Percentiles rank a stretch among this genome's conserved stretches.
Conservation (phyloP, 1,140 invertebrate species). For the Drosophila sechellia region DNA sequence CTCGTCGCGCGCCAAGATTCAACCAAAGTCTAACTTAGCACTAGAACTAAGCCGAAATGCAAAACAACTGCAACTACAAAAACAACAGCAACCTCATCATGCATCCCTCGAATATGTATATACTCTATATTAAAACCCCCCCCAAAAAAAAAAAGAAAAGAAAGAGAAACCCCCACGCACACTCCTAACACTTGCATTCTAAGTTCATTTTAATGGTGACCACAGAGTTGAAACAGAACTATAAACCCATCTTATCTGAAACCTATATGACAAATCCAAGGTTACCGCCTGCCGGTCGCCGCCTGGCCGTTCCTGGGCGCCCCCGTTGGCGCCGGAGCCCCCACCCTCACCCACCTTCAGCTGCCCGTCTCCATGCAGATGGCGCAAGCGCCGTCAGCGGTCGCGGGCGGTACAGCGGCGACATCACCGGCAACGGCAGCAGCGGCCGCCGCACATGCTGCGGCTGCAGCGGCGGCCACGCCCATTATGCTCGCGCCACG, state of each 20-base stretch:
- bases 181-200: constrained; percentile 34
- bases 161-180: constrained; percentile 18
- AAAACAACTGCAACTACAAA: constrained; percentile 20
- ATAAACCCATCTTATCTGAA: constrained; percentile 25
- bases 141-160: constrained; percentile 7
- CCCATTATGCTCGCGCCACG: constrained; percentile 83
- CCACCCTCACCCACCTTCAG: constrained; percentile 85
- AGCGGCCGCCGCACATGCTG: constrained; percentile 81
- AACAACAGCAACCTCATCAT: constrained; percentile 55
- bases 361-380: constrained; percentile 52
- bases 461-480: constrained; percentile 85
- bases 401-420: constrained; percentile 19
- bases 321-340: constrained; percentile 82
- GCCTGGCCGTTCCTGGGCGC: constrained; percentile 85
- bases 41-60: constrained; percentile 68
- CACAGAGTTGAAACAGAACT: constrained; percentile 7
- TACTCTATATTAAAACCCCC: constrained; percentile 29
- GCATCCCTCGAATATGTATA: constrained; percentile 72
- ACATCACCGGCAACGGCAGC: constrained; percentile 79
- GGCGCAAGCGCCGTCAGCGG: constrained; percentile 84
- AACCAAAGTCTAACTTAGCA: constrained; percentile 68
- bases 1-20: constrained; percentile 57
- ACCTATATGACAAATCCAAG: constrained; percentile 74
- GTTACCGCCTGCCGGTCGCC: constrained; percentile 86
- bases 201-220: constrained; percentile 23